Percentiles rank a stretch among this genome's conserved stretches.
Evolutionary conservation across 2,797 vertebrate genomes (phyloP).

Genomic region (Mus minutoides): DNA sequence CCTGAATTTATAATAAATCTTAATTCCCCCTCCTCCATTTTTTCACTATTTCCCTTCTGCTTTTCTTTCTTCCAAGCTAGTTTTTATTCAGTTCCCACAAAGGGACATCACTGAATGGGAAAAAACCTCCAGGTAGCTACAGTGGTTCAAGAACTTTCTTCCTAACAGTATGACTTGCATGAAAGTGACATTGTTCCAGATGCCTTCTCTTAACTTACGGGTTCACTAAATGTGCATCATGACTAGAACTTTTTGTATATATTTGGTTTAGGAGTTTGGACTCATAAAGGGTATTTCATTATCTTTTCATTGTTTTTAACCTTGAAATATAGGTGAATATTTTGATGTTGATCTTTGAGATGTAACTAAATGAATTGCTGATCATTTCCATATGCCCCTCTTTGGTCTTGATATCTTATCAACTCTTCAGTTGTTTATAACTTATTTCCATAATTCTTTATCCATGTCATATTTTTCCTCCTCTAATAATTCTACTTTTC

Average conservation of each 20-base stretch:
- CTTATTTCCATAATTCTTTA: too few relatives aligned
- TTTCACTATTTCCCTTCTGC: not conserved
- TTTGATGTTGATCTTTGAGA: not conserved
- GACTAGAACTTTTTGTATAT: not conserved
- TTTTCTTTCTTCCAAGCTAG: not conserved
- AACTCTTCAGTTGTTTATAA: not conserved
- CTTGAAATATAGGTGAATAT: not conserved
- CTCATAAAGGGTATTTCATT: not conserved
- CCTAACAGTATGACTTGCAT: not conserved
- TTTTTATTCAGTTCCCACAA: not conserved
- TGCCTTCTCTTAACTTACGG: not conserved
- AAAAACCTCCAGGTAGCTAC: not conserved
- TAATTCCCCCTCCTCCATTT: too few relatives aligned
- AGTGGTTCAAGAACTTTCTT: not conserved
- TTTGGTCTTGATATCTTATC: not conserved
- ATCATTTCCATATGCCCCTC: rapidly evolving
- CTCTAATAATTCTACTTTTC: not conserved
- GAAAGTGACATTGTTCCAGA: not conserved
- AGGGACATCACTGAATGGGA: not conserved
- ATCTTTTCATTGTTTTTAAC: not conserved
- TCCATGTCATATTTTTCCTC: too few relatives aligned
- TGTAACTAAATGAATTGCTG: not conserved
- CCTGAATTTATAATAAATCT: not conserved
- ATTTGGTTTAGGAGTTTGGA: not conserved
- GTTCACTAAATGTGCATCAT: not conserved